Evolutionary conservation across 1,140 invertebrate species (phyloP).

Genomic region (Pogonomyrmex barbatus): DNA sequence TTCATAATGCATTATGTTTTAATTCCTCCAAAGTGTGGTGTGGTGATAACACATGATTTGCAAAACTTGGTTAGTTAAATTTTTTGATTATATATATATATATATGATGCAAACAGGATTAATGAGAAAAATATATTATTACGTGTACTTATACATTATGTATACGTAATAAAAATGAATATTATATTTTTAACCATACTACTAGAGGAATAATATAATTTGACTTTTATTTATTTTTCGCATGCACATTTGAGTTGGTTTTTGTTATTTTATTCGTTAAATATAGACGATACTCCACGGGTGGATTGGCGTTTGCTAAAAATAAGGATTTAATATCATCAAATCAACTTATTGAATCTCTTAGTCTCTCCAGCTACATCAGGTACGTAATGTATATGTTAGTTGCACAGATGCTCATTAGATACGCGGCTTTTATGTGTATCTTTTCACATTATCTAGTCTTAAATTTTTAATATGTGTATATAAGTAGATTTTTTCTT

Average conservation of each 20-base stretch:
- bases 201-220: conserved; percentile 33
- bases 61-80: neutral
- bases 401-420: conserved; percentile 38
- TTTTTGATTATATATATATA: neutral
- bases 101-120: neutral
- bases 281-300: conserved; percentile 83
- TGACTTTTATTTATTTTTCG: conserved; percentile 40
- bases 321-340: conserved; percentile 83
- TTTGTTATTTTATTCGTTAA: conserved; percentile 68
- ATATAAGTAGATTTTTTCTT: neutral
- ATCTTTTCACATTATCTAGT: neutral
- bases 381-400: conserved; percentile 78
- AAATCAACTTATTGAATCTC: conserved; percentile 84
- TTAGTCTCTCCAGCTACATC: conserved; percentile 84
- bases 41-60: neutral
- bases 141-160: neutral
- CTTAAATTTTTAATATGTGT: conserved; percentile 3
- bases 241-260: conserved; percentile 58
- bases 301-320: conserved; percentile 83
- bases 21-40: conserved; percentile 19
- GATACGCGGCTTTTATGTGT: neutral
- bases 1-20: conserved; percentile 3
- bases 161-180: neutral
- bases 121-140: neutral
- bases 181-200: conserved; percentile 5